Base-by-base conservation (phyloP, 2,888 invertebrate species). In the Ormyrus pomaceus region DNA sequence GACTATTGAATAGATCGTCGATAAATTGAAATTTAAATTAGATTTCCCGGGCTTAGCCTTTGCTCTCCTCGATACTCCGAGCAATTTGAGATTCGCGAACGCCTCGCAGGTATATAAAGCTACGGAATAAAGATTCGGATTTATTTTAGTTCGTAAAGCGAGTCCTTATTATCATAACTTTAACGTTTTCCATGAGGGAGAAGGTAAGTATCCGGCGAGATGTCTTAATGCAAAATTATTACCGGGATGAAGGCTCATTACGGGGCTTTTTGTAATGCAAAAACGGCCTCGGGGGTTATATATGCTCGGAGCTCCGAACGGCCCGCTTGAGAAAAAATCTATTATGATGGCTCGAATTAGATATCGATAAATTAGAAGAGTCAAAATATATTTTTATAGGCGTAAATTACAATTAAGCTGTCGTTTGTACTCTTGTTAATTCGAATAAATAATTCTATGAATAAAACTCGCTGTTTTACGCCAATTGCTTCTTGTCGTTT, bases 1-100 rank as follows among this genome's bases (percentile, higher is more conserved):
- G 71, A 51, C 61, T 65, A 65, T 77, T 75, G 74, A 78, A 73
- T 79, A 73, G 79, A 80, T 82, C 65, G 77, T 13, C 80, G 80
- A 82, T 82, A 82, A 80, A 80, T 82, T 82, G 82, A 75, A 80
- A 80, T 82, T 82, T 74, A 82, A 82, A 82, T 82, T 78, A 78
- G 78, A 80, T 82, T 82, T 61, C 68, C 19, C 45, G 76, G 34
- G 55, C 50, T 34, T 50, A 48, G 61, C 46, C 8, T 34, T 13
- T 66, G n/a, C 58, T 10, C 48, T 10, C 53, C 8, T 51, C 62
- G 64, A 75, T 70, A 58, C 74, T 65, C 64, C 2, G 65, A 76
- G 80, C 76, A 80, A 76, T 72, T 76, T 53, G 48, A 75, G 71
- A 75, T 70, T 75, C 70, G 48, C 65, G 7, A 34, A 34, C 34